Conservation (phyloP, 2,888 invertebrate genomes). For the Andrena haemorrhoa region DNA sequence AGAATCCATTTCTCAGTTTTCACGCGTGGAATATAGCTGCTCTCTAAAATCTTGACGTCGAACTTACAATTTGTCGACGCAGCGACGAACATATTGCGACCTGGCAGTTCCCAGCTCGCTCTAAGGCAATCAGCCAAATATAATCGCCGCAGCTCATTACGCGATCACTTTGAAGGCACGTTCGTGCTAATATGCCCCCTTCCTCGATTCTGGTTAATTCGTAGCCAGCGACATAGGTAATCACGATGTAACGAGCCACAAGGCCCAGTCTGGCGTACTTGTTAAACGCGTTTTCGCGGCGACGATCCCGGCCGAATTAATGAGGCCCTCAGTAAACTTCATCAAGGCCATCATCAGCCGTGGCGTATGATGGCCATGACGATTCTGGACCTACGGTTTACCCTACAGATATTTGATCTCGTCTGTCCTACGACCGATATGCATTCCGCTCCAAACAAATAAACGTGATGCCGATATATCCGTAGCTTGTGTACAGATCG, state of each 20-base stretch:
- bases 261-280: constrained; percentile 27
- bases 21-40: too few relatives aligned
- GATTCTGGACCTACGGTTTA: constrained; percentile 50
- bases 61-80: too few relatives aligned
- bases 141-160: constrained; percentile 35
- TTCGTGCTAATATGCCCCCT: background rate
- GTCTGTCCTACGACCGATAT: background rate
- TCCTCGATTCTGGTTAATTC: constrained; percentile 21
- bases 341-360: constrained; percentile 56
- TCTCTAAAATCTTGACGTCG: too few relatives aligned
- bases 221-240: constrained; percentile 42
- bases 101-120: background rate
- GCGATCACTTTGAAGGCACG: constrained; percentile 35
- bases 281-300: constrained; percentile 51
- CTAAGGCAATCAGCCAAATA: constrained; percentile 20
- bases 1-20: background rate
- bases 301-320: constrained; percentile 43
- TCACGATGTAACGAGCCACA: constrained; percentile 57
- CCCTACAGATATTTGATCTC: constrained; percentile 69
- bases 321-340: constrained; percentile 57
- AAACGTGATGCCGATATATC: constrained; percentile 61
- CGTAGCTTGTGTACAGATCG: constrained; percentile 14
- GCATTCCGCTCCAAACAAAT: constrained; percentile 54
- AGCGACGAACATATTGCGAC: background rate
- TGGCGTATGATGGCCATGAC: constrained; percentile 49